These are phyloP conservation scores for Colostygia pectinataria DNA, from an alignment of 2,888 invertebrate genomes.

Conservation along the genomic window DNA sequence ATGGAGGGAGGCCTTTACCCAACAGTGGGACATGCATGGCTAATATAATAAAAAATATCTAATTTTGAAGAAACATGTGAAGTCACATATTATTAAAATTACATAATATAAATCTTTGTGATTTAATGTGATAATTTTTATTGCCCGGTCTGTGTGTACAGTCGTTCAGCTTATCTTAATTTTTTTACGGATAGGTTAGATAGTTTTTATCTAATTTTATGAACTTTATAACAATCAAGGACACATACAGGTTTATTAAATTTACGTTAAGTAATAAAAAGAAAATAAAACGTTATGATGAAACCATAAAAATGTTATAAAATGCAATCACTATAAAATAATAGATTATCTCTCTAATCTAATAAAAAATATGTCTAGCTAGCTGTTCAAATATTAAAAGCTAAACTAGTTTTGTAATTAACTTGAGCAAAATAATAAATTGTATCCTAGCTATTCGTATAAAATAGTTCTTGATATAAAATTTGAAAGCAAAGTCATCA, in stretches of 20 bases:
- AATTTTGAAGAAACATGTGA: too few relatives aligned
- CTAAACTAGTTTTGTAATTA: constrained; percentile 23
- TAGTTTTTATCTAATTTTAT: too few relatives aligned
- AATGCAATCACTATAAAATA: constrained; percentile 22
- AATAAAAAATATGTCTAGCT: constrained; percentile 15
- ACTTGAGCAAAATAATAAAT: constrained; percentile 19
- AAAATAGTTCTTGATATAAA: constrained; percentile 35
- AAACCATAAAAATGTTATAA: constrained; percentile 8
- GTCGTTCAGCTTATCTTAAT: too few relatives aligned
- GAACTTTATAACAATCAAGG: constrained; percentile 4
- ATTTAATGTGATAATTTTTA: too few relatives aligned
- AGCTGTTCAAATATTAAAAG: constrained; percentile 19
- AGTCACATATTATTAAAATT: too few relatives aligned
- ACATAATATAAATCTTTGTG: too few relatives aligned
- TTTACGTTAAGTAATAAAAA: constrained; percentile 8
- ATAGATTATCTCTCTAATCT: constrained; percentile 19
- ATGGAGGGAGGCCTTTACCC: too few relatives aligned
- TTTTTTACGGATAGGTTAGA: too few relatives aligned
- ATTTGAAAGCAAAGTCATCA: constrained; percentile 49
- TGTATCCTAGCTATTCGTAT: constrained; percentile 14
- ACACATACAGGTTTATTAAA: background rate
- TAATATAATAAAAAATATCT: too few relatives aligned
- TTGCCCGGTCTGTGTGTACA: too few relatives aligned
- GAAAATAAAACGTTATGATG: constrained; percentile 6
- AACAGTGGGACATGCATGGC: too few relatives aligned